Percentiles rank a stretch among this genome's conserved stretches.
Conservation (phyloP, 2,113 vertebrate species). For the Grammomys surdaster region DNA sequence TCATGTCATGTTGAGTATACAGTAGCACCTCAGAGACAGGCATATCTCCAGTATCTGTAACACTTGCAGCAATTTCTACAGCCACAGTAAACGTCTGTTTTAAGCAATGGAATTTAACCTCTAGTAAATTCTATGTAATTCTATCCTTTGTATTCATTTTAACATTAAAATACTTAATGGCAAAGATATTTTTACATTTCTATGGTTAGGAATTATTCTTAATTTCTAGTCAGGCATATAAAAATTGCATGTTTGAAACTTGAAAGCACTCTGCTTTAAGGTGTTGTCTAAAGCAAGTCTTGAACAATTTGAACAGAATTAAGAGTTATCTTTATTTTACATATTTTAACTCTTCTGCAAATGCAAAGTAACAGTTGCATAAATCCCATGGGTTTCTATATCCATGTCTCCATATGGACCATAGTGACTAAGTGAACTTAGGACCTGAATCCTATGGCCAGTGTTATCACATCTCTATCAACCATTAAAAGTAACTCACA, state of each 20-base stretch:
- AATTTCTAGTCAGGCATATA: constrained; percentile 78
- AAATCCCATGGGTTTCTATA: not conserved
- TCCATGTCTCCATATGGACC: not conserved
- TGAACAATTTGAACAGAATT: constrained; percentile 51
- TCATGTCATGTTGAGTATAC: constrained; percentile 83
- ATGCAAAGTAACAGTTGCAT: constrained; percentile 47
- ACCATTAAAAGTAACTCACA: constrained; percentile 29
- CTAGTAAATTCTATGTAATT: constrained; percentile 79
- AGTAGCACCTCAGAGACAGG: constrained; percentile 86
- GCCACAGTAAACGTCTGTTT: constrained; percentile 87
- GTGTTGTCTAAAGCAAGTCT: constrained; percentile 55
- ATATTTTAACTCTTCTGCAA: constrained; percentile 52
- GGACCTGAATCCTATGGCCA: constrained; percentile 27
- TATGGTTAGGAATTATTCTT: constrained; percentile 71
- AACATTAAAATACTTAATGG: constrained; percentile 78
- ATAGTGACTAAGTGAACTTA: not conserved
- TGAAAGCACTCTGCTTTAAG: constrained; percentile 6
- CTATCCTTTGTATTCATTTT: constrained; percentile 72
- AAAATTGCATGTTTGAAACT: constrained; percentile 77
- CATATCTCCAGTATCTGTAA: constrained; percentile 88
- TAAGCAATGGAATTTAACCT: constrained; percentile 82
- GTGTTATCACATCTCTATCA: constrained; percentile 37
- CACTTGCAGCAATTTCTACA: constrained; percentile 89
- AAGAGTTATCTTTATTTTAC: constrained; percentile 51
- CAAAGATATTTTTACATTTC: constrained; percentile 82